Evolutionary conservation across 1,140 invertebrate genomes (phyloP).

Genomic region (Bombus consobrinus): DNA sequence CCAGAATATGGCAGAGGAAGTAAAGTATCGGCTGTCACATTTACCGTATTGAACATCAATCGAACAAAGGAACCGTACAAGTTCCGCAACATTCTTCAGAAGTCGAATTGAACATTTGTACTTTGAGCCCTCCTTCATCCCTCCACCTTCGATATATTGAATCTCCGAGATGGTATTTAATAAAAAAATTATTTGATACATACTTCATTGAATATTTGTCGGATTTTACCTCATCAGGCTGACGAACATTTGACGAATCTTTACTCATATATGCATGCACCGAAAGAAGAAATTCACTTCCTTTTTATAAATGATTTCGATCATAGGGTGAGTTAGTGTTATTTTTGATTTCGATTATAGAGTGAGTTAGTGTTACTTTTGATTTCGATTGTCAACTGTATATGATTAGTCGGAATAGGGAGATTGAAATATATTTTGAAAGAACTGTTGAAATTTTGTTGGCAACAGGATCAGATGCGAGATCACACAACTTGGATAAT

Average conservation of each 20-base stretch:
- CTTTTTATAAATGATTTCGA: no score
- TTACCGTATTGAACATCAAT: slow-evolving; percentile 73
- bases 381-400: no score
- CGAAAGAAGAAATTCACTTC: no score
- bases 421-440: no score
- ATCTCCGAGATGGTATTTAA: slow-evolving; percentile 17
- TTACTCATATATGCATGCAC: no score
- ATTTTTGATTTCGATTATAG: no score
- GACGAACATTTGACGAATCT: background rate
- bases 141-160: slow-evolving; percentile 26
- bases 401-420: no score
- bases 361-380: no score
- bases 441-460: no score
- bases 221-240: background rate
- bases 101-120: slow-evolving; percentile 13
- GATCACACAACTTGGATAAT: no score
- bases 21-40: slow-evolving; percentile 74
- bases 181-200: slow-evolving; percentile 35
- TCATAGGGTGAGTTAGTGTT: no score
- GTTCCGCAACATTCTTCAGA: slow-evolving; percentile 45
- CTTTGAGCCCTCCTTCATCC: background rate
- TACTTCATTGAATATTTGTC: background rate
- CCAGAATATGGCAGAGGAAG: slow-evolving; percentile 69
- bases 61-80: slow-evolving; percentile 64
- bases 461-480: no score